phyloP scores from a whole-genome alignment of 1,140 invertebrate genomes.

The Papilio helenus region DNA sequence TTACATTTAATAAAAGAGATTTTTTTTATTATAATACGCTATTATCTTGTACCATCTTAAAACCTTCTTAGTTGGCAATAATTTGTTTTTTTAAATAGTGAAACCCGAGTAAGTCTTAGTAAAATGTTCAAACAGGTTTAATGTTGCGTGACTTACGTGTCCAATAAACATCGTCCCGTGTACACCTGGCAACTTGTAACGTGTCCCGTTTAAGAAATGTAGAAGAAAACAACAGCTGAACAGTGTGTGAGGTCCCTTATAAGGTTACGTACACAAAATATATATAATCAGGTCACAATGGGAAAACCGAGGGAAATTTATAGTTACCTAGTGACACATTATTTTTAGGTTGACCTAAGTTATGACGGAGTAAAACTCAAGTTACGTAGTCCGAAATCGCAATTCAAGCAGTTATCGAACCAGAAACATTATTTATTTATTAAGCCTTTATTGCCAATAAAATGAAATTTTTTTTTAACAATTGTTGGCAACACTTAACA shows the following conservation, averaged over 20 bases:
- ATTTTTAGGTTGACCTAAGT: no score
- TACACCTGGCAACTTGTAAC: constrained; percentile 20
- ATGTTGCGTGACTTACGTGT: constrained; percentile 10
- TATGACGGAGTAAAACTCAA: no score
- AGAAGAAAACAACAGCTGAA: neutral
- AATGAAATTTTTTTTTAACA: no score
- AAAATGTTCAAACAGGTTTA: neutral
- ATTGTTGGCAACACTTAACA: no score
- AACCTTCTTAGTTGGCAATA: neutral
- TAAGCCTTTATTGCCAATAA: no score
- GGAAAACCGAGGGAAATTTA: no score
- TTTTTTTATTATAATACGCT: no score
- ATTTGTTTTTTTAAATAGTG: neutral
- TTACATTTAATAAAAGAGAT: neutral
- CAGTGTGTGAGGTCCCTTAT: neutral
- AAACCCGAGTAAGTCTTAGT: neutral
- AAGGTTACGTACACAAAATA: neutral
- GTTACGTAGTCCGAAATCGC: no score
- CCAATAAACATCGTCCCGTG: constrained; percentile 17
- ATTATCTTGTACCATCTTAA: neutral
- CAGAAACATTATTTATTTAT: no score
- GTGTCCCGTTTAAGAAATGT: neutral
- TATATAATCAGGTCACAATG: neutral
- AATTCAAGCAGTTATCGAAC: no score
- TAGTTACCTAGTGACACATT: no score